These are phyloP conservation scores for Myzus persicae DNA, from an alignment of 1,140 invertebrate species.

Conservation along the genomic window DNA sequence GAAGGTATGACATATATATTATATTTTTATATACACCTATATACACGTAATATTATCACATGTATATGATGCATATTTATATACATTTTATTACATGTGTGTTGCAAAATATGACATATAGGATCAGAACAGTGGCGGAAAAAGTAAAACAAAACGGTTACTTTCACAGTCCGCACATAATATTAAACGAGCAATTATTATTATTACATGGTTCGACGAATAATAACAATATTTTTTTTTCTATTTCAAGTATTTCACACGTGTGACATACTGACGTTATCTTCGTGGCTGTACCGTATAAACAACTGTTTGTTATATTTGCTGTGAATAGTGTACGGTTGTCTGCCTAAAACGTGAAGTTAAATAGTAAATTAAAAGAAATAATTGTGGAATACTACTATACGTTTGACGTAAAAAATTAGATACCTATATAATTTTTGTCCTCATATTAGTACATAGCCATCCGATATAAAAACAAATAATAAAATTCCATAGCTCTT, in stretches of 20 bases:
- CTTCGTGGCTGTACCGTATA: background rate
- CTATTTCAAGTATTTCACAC: background rate
- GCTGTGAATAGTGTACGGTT: background rate
- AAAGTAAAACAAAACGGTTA: background rate
- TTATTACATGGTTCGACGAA: background rate
- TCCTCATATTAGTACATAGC: no score
- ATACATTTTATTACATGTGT: background rate
- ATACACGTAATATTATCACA: background rate
- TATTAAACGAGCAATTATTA: background rate
- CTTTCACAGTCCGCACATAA: background rate
- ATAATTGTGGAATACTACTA: background rate
- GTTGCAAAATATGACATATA: background rate
- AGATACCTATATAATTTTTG: background rate
- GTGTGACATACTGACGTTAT: background rate
- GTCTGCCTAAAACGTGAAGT: background rate
- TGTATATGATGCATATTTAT: no score
- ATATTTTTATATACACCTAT: no score
- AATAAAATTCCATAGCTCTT: background rate
- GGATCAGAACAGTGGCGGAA: background rate
- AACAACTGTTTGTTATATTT: background rate
- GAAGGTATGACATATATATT: conserved; percentile 66
- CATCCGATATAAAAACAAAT: background rate
- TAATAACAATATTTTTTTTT: background rate
- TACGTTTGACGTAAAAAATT: background rate
- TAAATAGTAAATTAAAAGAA: background rate